A percentile compares a stretch with the other conserved stretches of the same genome.
Evolutionary conservation across 1,140 invertebrate species (phyloP).

Genomic region (Cryptotermes secundus): DNA sequence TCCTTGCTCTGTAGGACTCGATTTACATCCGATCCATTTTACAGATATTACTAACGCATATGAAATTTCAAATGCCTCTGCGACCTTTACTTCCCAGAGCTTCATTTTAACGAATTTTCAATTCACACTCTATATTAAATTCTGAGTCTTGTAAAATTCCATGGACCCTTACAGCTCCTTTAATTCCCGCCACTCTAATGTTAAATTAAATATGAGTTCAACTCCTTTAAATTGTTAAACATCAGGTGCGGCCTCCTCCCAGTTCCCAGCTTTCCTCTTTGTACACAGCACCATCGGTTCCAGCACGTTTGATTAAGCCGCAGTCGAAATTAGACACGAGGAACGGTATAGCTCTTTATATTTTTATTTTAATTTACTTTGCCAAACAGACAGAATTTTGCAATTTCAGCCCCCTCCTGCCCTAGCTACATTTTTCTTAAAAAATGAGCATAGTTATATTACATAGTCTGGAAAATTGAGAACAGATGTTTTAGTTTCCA

Average conservation of each 20-base stretch:
- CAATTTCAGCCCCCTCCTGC: neutral
- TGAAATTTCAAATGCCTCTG: too few relatives aligned
- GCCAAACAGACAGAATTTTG: neutral
- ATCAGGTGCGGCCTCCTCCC: neutral
- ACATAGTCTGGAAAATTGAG: neutral
- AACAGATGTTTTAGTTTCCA: neutral
- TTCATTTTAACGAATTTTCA: too few relatives aligned
- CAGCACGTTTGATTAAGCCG: neutral
- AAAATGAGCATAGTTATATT: neutral
- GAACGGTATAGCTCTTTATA: neutral
- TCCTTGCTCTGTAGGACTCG: too few relatives aligned
- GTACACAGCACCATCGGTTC: neutral
- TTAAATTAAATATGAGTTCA: conserved; percentile 4
- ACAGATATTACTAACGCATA: too few relatives aligned
- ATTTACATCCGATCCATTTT: too few relatives aligned
- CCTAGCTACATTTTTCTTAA: neutral
- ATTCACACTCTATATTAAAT: too few relatives aligned
- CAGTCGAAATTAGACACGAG: neutral
- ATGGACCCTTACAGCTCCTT: too few relatives aligned
- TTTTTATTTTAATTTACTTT: neutral
- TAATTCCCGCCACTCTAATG: too few relatives aligned
- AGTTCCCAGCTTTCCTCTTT: neutral
- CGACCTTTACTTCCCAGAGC: too few relatives aligned
- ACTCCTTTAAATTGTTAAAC: neutral
- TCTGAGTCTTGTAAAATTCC: too few relatives aligned